phyloP scores from a whole-genome alignment of 2,797 vertebrate species.

The Acanthurus tractus region DNA sequence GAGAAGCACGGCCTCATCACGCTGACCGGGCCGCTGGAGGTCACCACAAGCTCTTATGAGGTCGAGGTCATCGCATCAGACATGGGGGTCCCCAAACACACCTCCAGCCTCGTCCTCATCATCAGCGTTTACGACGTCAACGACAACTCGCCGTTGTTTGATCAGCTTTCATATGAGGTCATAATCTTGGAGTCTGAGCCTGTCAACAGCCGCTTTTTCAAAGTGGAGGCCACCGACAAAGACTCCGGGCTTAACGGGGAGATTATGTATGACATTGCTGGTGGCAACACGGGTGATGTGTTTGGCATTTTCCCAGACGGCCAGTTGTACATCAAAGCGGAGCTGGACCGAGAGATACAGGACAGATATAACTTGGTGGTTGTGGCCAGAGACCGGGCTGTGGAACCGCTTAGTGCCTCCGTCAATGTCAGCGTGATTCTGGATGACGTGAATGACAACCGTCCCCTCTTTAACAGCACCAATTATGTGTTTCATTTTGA shows the following conservation, averaged over 20 bases:
- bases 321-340: slow-evolving; percentile 95
- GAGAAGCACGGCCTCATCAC: slow-evolving; percentile 92
- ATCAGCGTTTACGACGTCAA: slow-evolving; percentile 97
- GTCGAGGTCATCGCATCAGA: slow-evolving; percentile 93
- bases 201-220: slow-evolving; percentile 97
- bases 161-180: slow-evolving; percentile 97
- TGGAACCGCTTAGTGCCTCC: slow-evolving; percentile 92
- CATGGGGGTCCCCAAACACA: slow-evolving; percentile 91
- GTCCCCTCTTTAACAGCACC: slow-evolving; percentile 97
- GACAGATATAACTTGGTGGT: slow-evolving; percentile 92
- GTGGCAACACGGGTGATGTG: slow-evolving; percentile 91
- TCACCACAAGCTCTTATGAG: slow-evolving; percentile 93
- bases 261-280: slow-evolving; percentile 92
- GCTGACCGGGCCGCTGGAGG: slow-evolving; percentile 90
- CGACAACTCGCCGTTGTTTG: slow-evolving; percentile 94
- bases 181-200: slow-evolving; percentile 93
- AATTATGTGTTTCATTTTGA: slow-evolving; percentile 97
- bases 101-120: slow-evolving; percentile 91
- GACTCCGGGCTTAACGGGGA: slow-evolving; percentile 96
- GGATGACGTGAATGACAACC: slow-evolving; percentile 97
- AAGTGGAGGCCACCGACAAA: slow-evolving; percentile 93
- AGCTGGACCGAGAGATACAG: slow-evolving; percentile 96
- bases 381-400: slow-evolving; percentile 92
- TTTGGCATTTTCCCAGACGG: slow-evolving; percentile 99
- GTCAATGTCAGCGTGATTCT: slow-evolving; percentile 95